Evolutionary conservation across 2,113 vertebrate genomes (phyloP).

Genomic region (Ramphastos sulfuratus): DNA sequence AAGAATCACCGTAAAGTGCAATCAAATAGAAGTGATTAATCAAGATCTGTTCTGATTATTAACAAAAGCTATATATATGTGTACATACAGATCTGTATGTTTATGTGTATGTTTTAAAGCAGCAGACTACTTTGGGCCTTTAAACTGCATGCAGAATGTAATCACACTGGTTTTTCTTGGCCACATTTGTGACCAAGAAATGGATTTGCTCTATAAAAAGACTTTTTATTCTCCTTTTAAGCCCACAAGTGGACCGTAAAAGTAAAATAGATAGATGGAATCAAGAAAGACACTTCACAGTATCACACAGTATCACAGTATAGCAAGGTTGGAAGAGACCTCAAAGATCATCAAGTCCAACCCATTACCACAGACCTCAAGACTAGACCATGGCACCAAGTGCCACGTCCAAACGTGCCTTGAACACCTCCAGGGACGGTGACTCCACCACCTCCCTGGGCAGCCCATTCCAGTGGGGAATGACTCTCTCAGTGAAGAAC

Average conservation of each 20-base stretch:
- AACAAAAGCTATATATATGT: background rate
- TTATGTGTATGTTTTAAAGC: background rate
- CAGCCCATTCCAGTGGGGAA: too few relatives aligned
- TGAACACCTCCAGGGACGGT: too few relatives aligned
- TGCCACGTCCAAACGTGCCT: too few relatives aligned
- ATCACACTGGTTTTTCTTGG: background rate
- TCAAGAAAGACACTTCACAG: background rate
- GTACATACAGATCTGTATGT: background rate
- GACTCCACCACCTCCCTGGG: too few relatives aligned
- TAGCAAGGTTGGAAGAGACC: too few relatives aligned
- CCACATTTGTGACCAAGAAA: background rate
- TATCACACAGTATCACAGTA: too few relatives aligned
- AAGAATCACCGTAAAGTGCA: background rate
- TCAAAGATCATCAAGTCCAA: too few relatives aligned
- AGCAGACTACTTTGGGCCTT: background rate
- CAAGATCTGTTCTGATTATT: background rate
- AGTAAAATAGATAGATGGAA: background rate
- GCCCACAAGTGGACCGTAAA: background rate
- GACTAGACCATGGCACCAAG: too few relatives aligned
- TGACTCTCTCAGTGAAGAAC: too few relatives aligned
- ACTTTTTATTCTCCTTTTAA: background rate
- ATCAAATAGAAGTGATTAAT: background rate
- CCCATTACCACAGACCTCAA: too few relatives aligned
- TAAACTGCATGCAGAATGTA: background rate
- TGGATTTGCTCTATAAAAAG: background rate